Evolutionary conservation across 2,888 invertebrate genomes (phyloP).

Genomic region (Drosophila lacicola): DNA sequence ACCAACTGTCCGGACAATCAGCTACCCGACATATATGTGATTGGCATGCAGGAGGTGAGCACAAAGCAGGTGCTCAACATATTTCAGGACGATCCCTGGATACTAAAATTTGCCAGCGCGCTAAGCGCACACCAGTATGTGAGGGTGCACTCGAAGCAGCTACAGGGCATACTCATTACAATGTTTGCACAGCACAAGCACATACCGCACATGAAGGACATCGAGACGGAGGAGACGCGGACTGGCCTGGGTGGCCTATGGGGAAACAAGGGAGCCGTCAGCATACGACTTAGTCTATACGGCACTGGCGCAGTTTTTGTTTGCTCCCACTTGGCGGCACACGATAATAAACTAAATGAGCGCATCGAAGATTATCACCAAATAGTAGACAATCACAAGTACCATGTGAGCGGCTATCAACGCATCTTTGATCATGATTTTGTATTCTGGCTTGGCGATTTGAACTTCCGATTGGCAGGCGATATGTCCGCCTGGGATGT

Average conservation of each 20-base stretch:
- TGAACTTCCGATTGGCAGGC: conserved; percentile 93
- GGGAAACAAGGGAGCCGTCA: conserved; percentile 94
- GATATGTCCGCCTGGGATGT: conserved; percentile 90
- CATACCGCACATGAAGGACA: conserved; percentile 91
- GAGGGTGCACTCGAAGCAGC: conserved; percentile 91
- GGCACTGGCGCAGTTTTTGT: conserved; percentile 95
- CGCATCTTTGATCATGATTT: conserved; percentile 97
- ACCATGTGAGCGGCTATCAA: conserved; percentile 90
- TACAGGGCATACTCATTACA: conserved; percentile 93
- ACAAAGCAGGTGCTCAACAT: conserved; percentile 92
- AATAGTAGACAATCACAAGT: conserved; percentile 93
- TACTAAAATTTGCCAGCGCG: conserved; percentile 88
- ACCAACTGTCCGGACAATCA: conserved; percentile 87
- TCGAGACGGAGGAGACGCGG: conserved; percentile 94
- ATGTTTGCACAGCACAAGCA: conserved; percentile 92
- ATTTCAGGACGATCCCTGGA: conserved; percentile 94
- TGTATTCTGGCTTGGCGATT: conserved; percentile 96
- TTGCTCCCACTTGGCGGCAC: conserved; percentile 95
- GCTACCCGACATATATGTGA: conserved; percentile 93
- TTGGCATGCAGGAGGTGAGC: conserved; percentile 95
- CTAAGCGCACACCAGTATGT: conserved; percentile 90
- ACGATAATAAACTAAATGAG: conserved; percentile 92
- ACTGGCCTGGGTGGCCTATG: conserved; percentile 96
- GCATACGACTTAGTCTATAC: conserved; percentile 93
- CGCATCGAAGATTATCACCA: conserved; percentile 94